Evolutionary conservation across 2,888 invertebrate genomes (phyloP), one percentile per base, ranked within the genome.

Genomic region (Chydorus sphaericus): DNA sequence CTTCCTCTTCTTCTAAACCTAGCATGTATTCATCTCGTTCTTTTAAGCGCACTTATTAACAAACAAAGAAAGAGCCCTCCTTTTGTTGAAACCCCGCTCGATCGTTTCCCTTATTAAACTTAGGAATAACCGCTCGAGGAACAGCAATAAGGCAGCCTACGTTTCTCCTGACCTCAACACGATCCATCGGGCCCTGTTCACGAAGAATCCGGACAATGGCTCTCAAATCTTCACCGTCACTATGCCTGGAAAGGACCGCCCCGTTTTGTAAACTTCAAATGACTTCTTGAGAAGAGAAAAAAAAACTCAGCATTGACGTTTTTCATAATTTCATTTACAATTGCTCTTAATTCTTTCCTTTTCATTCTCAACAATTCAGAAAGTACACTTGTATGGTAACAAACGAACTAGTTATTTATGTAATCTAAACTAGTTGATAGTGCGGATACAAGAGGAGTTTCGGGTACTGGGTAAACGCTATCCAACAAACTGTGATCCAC

Each of bases 131-230:
- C n/a, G n/a, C n/a, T n/a, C n/a, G n/a, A n/a, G n/a, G n/a, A n/a
- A n/a, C n/a, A n/a, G n/a, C n/a, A n/a, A n/a, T n/a, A 77, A 76
- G 63, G 76, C n/a, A n/a, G n/a, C 76, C 3, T 61, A 65, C 10
- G 77, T 82, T 57, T 76, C 79, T 60, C 82, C 82, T 30, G 82
- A 82, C 68, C 72, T 82, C 60, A 76, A 76, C 52, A 81, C 82
- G 58, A 81, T 82, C 63, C 81, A 82, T 67, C 81, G 82, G 72
- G 81, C 81, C 55, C 68, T 82, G 55, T 82, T 83, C 59, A 63
- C 63, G n/a, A 61, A 60, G 26, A 61, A 31, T 14, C 18, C 16
- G 10, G n/a, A 48, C 11, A 48, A 31, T n/a, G 29, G 28, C 36
- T 55, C 55, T 20, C 55, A 55, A 23, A 33, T 49, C 18, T 55